Conservation (phyloP, 2,797 vertebrate genomes). For the Myripristis jacobus region DNA sequence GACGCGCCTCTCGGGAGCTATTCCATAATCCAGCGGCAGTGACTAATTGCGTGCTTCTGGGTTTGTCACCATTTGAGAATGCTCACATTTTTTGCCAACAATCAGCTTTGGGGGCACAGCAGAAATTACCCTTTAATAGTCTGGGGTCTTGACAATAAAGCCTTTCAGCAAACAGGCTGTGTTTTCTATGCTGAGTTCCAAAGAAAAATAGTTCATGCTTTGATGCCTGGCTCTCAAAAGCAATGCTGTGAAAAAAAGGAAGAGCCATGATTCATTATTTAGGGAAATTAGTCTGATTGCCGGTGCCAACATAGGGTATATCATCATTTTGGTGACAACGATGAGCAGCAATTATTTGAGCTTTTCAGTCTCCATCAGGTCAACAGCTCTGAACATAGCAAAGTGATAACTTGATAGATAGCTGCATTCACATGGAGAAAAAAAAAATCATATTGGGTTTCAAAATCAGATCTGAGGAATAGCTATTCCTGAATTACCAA, state of each 20-base stretch:
- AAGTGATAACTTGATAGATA: constrained; percentile 38
- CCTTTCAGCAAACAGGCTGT: constrained; percentile 56
- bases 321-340: constrained; percentile 32
- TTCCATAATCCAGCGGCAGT: constrained; percentile 75
- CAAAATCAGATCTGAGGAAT: constrained; percentile 16
- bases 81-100: constrained; percentile 61
- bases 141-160: constrained; percentile 46
- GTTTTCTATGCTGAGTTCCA: constrained; percentile 45
- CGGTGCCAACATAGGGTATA: constrained; percentile 31
- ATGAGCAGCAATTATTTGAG: constrained; percentile 42
- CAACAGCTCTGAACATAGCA: constrained; percentile 35
- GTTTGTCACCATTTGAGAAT: constrained; percentile 72
- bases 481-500: constrained; percentile 14
- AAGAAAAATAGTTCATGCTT: constrained; percentile 51
- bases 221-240: constrained; percentile 42
- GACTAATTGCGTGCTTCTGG: constrained; percentile 77
- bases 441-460: constrained; percentile 16
- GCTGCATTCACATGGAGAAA: constrained; percentile 15
- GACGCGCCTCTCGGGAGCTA: constrained; percentile 65
- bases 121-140: constrained; percentile 63
- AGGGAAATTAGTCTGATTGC: constrained; percentile 28
- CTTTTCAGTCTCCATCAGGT: constrained; percentile 40
- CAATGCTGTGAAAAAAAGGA: constrained; percentile 13
- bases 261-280: constrained; percentile 32
- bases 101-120: constrained; percentile 61